phyloP scores from a whole-genome alignment of 1,140 invertebrate genomes.

The Euwallacea similis region DNA sequence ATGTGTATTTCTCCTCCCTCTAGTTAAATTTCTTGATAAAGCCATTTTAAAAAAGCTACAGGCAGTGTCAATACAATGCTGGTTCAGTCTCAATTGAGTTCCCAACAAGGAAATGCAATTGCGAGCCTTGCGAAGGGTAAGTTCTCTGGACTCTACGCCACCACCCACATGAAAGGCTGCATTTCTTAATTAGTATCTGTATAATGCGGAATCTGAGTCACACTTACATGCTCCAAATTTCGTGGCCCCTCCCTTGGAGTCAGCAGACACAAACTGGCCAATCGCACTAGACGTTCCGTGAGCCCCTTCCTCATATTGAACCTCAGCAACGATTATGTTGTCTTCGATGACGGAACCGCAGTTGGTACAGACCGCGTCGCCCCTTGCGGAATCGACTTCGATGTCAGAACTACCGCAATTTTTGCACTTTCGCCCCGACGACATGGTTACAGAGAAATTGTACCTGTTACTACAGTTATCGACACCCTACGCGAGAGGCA shows the following conservation, averaged over 20 bases:
- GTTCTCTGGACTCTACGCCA: conserved; percentile 85
- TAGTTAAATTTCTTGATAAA: conserved; percentile 80
- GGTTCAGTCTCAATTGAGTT: conserved; percentile 80
- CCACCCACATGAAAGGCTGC: conserved; percentile 77
- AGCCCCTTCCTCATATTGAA: conserved; percentile 92
- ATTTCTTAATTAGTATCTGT: background rate
- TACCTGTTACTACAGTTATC: no score
- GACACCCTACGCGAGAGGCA: no score
- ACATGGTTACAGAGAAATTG: conserved; percentile 40
- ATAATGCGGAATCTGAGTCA: background rate
- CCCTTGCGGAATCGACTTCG: conserved; percentile 87
- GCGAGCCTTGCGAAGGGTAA: conserved; percentile 86
- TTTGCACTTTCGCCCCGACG: conserved; percentile 75
- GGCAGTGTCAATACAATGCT: conserved; percentile 90
- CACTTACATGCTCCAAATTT: conserved; percentile 70
- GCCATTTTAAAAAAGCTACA: conserved; percentile 98
- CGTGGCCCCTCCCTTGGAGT: conserved; percentile 79
- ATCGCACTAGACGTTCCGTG: conserved; percentile 84
- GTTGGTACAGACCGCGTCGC: conserved; percentile 93
- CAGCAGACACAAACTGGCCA: conserved; percentile 90
- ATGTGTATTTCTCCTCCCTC: conserved; percentile 86
- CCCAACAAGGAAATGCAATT: conserved; percentile 77
- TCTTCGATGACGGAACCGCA: conserved; percentile 96
- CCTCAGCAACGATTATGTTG: conserved; percentile 93
- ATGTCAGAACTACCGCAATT: conserved; percentile 94